phyloP scores from a whole-genome alignment of 2,888 invertebrate species.

The Pemphredon lugubris region DNA sequence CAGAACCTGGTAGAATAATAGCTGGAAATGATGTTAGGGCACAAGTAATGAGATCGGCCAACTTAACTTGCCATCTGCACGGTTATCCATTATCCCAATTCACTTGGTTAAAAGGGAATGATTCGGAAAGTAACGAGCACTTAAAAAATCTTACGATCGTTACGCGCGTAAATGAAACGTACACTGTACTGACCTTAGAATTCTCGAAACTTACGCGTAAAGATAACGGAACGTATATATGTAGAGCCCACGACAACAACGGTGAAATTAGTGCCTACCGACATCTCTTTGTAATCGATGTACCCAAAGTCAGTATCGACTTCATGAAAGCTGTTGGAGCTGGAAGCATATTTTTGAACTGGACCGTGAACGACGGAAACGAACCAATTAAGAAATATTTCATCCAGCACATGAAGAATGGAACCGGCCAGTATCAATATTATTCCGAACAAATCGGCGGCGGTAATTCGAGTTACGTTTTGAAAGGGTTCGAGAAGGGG shows the following conservation, averaged over 20 bases:
- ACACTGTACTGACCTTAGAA: constrained; percentile 83
- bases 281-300: constrained; percentile 85
- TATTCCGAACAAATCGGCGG: constrained; percentile 84
- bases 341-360: constrained; percentile 89
- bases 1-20: constrained; percentile 82
- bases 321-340: constrained; percentile 89
- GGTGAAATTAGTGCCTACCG: constrained; percentile 81
- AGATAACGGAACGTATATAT: constrained; percentile 87
- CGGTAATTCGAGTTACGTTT: constrained; percentile 86
- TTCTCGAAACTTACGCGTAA: constrained; percentile 84
- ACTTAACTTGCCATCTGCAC: constrained; percentile 83
- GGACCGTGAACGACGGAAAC: constrained; percentile 91
- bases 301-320: constrained; percentile 87
- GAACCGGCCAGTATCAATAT: constrained; percentile 83
- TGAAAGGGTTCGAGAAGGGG: constrained; percentile 85
- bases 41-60: constrained; percentile 82
- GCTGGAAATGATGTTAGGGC: constrained; percentile 81
- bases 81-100: constrained; percentile 84
- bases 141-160: constrained; percentile 78
- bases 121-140: constrained; percentile 78
- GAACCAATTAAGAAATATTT: constrained; percentile 85
- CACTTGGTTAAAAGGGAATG: constrained; percentile 84
- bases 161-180: constrained; percentile 83
- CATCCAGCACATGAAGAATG: constrained; percentile 83
- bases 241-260: constrained; percentile 79